Conservation (phyloP, 2,797 vertebrate genomes). For the Paratrypauchen microcephalus region DNA sequence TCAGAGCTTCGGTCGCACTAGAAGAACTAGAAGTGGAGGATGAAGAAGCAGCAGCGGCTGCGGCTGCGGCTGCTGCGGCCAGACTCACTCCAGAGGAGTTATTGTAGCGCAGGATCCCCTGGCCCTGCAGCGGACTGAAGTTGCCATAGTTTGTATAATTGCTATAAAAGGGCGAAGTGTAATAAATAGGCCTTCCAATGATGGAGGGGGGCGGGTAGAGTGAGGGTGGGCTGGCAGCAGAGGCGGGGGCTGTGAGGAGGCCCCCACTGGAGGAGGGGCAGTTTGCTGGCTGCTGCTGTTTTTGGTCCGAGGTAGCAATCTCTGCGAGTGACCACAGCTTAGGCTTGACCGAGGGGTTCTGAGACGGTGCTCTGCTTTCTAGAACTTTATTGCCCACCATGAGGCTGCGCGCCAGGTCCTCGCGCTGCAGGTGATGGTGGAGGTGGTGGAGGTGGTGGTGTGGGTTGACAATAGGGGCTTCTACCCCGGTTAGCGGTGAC, state of each 20-base stretch:
- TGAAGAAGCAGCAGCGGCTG: constrained; percentile 44
- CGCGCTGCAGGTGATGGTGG: constrained; percentile 75
- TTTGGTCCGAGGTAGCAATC: constrained; percentile 97
- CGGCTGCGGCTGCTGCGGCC: constrained; percentile 63
- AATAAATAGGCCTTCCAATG: constrained; percentile 95
- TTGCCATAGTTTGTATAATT: constrained; percentile 98
- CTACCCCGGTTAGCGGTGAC: constrained; percentile 88
- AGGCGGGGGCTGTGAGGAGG: constrained; percentile 79
- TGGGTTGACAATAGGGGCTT: constrained; percentile 83
- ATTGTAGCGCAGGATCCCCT: constrained; percentile 91
- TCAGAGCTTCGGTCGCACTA: constrained; percentile 82
- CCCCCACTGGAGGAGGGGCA: constrained; percentile 77
- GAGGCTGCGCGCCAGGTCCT: constrained; percentile 74
- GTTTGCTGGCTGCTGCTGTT: constrained; percentile 70
- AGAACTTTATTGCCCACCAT: constrained; percentile 46
- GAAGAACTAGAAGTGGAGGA: constrained; percentile 63
- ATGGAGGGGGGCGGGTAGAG: constrained; percentile 90
- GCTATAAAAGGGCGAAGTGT: constrained; percentile 97
- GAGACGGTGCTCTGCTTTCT: constrained; percentile 69
- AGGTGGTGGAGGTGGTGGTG: constrained; percentile 64
- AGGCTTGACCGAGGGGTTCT: constrained; percentile 86
- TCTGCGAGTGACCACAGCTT: constrained; percentile 98
- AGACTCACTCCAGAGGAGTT: constrained; percentile 83
- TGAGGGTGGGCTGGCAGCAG: constrained; percentile 78
- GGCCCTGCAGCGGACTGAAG: constrained; percentile 93